Evolutionary conservation across 2,888 invertebrate genomes (phyloP).

Genomic region (Saturnia japonica): DNA sequence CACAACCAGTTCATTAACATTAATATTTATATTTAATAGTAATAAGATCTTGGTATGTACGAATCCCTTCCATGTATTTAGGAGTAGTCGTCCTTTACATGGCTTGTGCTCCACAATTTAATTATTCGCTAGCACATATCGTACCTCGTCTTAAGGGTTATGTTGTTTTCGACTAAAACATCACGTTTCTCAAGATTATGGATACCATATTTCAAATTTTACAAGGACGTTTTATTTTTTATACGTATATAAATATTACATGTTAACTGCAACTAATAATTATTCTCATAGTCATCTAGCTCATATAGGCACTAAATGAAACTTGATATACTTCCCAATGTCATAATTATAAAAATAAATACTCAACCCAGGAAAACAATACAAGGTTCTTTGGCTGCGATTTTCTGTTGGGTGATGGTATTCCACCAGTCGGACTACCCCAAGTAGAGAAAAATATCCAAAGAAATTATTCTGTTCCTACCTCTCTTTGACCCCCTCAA

Average conservation of each 20-base stretch:
- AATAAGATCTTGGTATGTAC: neutral
- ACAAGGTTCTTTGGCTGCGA: too few relatives aligned
- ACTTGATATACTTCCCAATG: too few relatives aligned
- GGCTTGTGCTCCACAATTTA: constrained; percentile 39
- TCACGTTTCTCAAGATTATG: constrained; percentile 5
- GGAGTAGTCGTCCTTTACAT: constrained; percentile 16
- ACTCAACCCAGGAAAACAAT: too few relatives aligned
- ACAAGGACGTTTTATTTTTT: neutral
- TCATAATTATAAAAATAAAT: too few relatives aligned
- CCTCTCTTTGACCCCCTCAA: too few relatives aligned
- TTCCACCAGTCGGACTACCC: too few relatives aligned
- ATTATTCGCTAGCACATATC: constrained; percentile 42
- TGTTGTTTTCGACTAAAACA: constrained; percentile 25
- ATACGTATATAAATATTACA: neutral
- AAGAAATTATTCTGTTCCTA: too few relatives aligned
- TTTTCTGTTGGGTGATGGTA: too few relatives aligned
- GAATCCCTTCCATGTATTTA: neutral
- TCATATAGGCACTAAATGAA: too few relatives aligned
- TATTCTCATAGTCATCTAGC: too few relatives aligned
- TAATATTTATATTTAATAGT: neutral
- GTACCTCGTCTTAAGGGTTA: constrained; percentile 28
- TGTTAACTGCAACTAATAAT: neutral
- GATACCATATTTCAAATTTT: neutral
- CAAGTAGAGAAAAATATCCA: too few relatives aligned
- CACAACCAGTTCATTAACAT: neutral